Conservation (phyloP, 2,113 vertebrate genomes). For the Ctenodactylus gundi region DNA sequence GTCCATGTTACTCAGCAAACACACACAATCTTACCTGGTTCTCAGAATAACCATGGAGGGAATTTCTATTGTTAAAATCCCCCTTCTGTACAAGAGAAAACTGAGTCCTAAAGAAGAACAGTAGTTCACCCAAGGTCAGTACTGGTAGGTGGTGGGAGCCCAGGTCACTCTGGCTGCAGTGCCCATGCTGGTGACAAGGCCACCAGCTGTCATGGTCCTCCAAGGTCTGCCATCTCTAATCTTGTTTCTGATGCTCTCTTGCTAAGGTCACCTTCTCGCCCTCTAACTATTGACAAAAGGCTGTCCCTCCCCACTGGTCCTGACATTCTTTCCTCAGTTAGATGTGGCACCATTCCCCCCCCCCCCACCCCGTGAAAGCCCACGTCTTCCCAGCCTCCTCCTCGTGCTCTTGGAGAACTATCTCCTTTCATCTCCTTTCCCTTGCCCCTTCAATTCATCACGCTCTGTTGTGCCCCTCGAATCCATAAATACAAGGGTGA, state of each 20-base stretch:
- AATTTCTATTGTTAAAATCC: not conserved
- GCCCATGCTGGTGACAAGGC: rapidly evolving
- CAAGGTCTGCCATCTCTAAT: not conserved
- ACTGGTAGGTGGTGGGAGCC: too few species aligned
- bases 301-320: not conserved
- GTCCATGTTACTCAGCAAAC: not conserved
- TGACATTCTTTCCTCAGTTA: not conserved
- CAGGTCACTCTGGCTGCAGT: too few species aligned
- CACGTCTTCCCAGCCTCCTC: too few species aligned
- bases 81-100: not conserved
- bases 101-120: not conserved
- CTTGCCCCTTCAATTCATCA: too few species aligned
- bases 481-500: not conserved
- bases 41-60: not conserved
- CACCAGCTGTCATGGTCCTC: not conserved
- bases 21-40: not conserved
- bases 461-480: rapidly evolving
- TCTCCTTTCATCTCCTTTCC: not conserved
- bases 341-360: rapidly evolving
- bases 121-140: not conserved
- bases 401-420: not conserved
- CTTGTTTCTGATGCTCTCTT: not conserved
- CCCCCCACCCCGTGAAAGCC: not conserved
- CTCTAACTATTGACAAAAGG: not conserved
- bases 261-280: not conserved